A percentile compares a stretch with the other conserved stretches of the same genome.
Evolutionary conservation across 35 echinoderm and acorn worm genomes (phyloP).

Genomic region (Apostichopus californicus): DNA sequence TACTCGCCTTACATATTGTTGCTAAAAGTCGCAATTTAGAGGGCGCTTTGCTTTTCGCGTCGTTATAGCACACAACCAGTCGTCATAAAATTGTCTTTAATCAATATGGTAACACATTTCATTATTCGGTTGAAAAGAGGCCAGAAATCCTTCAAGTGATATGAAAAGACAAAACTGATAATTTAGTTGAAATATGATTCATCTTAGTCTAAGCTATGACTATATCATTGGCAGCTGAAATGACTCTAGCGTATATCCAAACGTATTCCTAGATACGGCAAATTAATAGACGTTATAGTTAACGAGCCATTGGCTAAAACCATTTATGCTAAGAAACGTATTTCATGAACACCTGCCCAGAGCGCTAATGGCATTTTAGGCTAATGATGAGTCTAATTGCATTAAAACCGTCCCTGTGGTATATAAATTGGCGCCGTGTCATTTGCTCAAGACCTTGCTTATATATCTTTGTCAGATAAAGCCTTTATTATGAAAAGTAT

Average conservation of each 20-base stretch:
- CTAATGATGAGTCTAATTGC: slow-evolving; percentile 10
- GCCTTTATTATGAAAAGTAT: background rate
- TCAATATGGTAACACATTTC: background rate
- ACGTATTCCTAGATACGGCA: background rate
- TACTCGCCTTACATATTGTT: too few relatives aligned
- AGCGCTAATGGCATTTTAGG: slow-evolving; percentile 8
- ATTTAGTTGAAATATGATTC: slow-evolving; percentile 16
- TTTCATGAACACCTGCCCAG: slow-evolving; percentile 16
- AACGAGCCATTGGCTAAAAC: slow-evolving; percentile 7
- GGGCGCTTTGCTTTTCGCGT: background rate
- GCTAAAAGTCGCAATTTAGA: background rate
- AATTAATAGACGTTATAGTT: slow-evolving; percentile 1
- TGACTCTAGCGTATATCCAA: background rate
- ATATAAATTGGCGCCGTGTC: slow-evolving; percentile 5
- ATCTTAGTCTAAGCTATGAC: background rate
- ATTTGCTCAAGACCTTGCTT: background rate
- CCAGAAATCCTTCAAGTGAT: slow-evolving; percentile 4
- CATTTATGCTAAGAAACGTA: background rate
- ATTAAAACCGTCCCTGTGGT: background rate
- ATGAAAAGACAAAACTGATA: background rate
- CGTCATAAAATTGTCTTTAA: background rate
- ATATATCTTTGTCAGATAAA: slow-evolving; percentile 4
- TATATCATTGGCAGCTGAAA: background rate
- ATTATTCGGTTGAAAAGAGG: slow-evolving; percentile 13
- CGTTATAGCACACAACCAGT: too few relatives aligned